These are phyloP conservation scores for Chlorodrepanis virens DNA, from an alignment of 2,113 vertebrate species.

Conservation along the genomic window DNA sequence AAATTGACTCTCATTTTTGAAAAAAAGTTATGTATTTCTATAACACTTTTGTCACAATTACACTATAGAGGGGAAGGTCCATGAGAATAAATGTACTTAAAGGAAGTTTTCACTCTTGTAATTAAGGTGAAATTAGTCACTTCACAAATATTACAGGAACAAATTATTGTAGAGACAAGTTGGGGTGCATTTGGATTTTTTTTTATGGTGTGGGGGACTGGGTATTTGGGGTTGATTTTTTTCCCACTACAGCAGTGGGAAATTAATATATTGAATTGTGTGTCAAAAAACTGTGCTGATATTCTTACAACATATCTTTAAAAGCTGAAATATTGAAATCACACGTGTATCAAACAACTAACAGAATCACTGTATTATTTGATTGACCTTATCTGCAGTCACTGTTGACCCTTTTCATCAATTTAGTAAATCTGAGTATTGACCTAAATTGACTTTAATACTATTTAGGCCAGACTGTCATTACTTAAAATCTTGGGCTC, in stretches of 20 bases:
- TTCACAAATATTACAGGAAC: neutral
- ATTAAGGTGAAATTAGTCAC: neutral
- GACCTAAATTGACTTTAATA: neutral
- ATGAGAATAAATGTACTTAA: neutral
- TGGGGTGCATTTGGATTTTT: fast-evolving
- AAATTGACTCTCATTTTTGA: neutral
- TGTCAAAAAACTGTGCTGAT: neutral
- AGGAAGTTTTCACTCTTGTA: neutral
- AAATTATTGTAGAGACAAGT: fast-evolving
- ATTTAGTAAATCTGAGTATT: neutral
- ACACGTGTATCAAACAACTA: neutral
- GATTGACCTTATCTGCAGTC: neutral
- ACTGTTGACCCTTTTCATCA: neutral
- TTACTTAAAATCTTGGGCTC: neutral
- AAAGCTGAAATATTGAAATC: neutral
- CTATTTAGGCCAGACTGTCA: neutral
- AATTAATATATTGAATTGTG: neutral
- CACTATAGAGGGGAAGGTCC: neutral
- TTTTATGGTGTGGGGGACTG: neutral
- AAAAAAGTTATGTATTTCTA: neutral
- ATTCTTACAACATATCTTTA: neutral
- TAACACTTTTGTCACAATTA: neutral
- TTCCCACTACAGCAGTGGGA: neutral
- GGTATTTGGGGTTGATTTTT: fast-evolving
- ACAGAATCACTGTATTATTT: neutral